These are phyloP conservation scores for Fulmarus glacialis DNA, from an alignment of 2,113 vertebrate genomes.

Conservation along the genomic window DNA sequence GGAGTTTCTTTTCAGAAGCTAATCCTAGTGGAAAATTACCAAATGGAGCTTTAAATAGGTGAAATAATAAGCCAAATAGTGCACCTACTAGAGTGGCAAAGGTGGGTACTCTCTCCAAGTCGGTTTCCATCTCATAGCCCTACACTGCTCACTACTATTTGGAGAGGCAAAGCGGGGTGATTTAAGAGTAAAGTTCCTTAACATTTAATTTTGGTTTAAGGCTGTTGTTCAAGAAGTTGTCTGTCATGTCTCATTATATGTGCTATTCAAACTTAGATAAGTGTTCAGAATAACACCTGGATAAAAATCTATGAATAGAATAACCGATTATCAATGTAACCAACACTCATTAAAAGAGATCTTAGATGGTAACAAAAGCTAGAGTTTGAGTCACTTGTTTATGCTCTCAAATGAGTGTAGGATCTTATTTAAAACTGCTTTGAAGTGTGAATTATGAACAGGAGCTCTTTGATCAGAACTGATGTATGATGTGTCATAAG, in stretches of 20 bases:
- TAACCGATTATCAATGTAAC: neutral
- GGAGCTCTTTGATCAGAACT: constrained; percentile 30
- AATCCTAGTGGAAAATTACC: neutral
- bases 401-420: neutral
- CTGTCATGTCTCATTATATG: neutral
- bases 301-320: neutral
- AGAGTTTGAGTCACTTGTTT: constrained; percentile 16
- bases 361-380: neutral
- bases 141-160: neutral
- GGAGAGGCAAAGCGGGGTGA: neutral
- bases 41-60: neutral
- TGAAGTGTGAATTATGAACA: neutral
- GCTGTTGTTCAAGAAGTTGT: neutral
- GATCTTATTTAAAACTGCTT: constrained; percentile 8
- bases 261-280: neutral
- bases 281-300: neutral
- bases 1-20: neutral
- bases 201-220: neutral
- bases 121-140: neutral
- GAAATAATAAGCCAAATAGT: neutral
- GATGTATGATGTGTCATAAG: neutral
- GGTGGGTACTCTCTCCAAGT: neutral
- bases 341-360: neutral
- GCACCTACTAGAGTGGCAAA: neutral
- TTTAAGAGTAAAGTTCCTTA: neutral